Evolutionary conservation across 2,797 vertebrate species (phyloP).

Genomic region (Oceanodroma leucorhoa): DNA sequence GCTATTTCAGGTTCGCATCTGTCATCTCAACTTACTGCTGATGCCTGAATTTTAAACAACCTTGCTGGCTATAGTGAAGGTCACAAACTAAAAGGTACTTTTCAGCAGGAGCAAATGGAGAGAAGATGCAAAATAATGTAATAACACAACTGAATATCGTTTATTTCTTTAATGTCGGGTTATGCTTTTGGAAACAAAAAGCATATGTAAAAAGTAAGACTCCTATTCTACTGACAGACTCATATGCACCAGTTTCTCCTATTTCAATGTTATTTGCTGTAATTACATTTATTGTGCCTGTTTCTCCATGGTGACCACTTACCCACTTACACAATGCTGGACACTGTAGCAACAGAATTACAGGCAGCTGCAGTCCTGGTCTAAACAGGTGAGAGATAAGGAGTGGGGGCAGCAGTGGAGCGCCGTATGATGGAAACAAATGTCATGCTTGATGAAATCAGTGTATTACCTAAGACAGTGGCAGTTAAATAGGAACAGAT

Average conservation of each 20-base stretch:
- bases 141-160: background rate
- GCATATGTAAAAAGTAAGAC: rapidly evolving
- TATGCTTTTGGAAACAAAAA: background rate
- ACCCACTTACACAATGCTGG: background rate
- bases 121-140: background rate
- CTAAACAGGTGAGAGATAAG: background rate
- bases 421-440: background rate
- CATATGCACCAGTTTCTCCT: background rate
- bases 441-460: background rate
- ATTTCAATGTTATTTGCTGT: background rate
- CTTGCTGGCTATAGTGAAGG: background rate
- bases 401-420: background rate
- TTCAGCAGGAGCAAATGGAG: background rate
- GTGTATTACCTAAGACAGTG: background rate
- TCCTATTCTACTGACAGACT: background rate
- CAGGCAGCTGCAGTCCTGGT: background rate
- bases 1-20: background rate
- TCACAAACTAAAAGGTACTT: background rate
- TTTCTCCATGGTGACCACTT: background rate
- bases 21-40: background rate
- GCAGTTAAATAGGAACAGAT: background rate
- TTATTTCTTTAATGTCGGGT: background rate
- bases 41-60: background rate
- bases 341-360: background rate
- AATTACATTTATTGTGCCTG: background rate